Evolutionary conservation across 2,797 vertebrate genomes (phyloP).

Genomic region (Anolis apletophallus): DNA sequence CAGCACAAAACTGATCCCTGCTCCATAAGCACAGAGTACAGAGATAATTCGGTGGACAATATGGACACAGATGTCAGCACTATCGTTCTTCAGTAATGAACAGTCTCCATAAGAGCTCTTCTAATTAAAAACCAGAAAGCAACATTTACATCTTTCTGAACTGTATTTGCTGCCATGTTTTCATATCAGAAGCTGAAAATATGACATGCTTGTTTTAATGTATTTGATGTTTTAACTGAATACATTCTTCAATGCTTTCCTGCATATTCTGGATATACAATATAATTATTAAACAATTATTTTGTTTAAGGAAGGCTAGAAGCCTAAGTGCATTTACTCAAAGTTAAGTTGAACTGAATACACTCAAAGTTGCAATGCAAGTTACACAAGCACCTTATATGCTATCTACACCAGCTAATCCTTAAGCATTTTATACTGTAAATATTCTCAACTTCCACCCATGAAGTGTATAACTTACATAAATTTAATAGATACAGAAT

Average conservation of each 20-base stretch:
- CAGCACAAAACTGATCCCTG: slow-evolving; percentile 1
- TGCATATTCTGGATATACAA: neutral
- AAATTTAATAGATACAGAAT: neutral
- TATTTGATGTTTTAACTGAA: neutral
- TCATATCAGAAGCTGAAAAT: neutral
- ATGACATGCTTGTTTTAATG: neutral
- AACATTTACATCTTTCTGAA: neutral
- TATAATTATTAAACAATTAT: neutral
- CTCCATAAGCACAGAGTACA: neutral
- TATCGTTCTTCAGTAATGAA: neutral
- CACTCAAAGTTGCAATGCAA: neutral
- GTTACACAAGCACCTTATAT: neutral
- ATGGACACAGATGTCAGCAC: neutral
- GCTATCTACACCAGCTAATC: neutral
- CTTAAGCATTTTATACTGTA: neutral
- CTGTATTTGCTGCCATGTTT: neutral
- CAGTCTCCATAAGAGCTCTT: neutral
- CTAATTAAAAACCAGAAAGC: neutral
- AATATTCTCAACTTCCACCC: neutral
- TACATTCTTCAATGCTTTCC: neutral
- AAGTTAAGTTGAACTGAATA: neutral
- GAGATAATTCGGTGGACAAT: neutral
- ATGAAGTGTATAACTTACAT: neutral
- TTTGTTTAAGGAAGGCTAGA: neutral
- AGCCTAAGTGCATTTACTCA: neutral